Conservation (phyloP, 2,113 vertebrate genomes). For the Psittacula cyanocephala region DNA sequence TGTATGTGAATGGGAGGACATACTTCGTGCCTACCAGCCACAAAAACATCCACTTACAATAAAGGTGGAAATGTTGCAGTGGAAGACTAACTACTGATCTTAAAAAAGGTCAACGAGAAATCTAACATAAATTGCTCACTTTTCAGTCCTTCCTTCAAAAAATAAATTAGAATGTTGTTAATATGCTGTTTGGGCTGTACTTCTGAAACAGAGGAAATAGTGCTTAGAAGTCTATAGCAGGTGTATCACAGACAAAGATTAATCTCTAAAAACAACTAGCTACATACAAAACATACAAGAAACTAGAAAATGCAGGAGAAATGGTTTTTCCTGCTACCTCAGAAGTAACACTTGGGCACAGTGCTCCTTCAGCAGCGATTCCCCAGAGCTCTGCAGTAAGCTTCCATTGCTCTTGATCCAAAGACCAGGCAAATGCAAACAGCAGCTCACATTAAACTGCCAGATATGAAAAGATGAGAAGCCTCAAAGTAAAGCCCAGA, state of each 20-base stretch:
- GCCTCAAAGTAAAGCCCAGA: neutral
- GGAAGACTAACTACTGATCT: neutral
- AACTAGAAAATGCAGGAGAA: neutral
- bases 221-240: neutral
- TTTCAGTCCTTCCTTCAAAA: neutral
- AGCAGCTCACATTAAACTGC: neutral
- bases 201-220: neutral
- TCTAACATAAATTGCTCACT: neutral
- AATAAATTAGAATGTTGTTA: neutral
- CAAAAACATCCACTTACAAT: neutral
- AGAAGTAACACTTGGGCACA: neutral
- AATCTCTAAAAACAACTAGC: neutral
- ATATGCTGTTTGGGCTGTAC: neutral
- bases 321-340: neutral
- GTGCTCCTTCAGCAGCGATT: neutral
- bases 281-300: neutral
- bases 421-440: neutral
- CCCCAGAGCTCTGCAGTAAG: neutral
- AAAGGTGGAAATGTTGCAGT: neutral
- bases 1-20: neutral
- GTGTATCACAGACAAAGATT: neutral
- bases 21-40: neutral
- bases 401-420: neutral
- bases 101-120: neutral
- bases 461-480: neutral